Conservation (phyloP, 2,797 vertebrate species). For the Monodelphis domestica region DNA sequence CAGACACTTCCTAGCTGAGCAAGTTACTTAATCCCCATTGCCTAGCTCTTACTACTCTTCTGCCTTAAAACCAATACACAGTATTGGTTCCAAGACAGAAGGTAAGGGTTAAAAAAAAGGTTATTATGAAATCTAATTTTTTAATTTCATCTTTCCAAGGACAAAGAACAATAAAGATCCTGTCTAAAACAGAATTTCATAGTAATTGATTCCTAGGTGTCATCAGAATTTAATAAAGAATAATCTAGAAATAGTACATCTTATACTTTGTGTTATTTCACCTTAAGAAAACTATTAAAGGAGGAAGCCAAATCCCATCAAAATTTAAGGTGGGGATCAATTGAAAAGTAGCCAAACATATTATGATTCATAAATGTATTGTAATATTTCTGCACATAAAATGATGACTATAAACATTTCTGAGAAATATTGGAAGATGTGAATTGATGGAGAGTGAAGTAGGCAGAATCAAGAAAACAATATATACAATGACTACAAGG, state of each 20-base stretch:
- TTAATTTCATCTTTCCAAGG: neutral
- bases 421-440: neutral
- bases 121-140: neutral
- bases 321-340: neutral
- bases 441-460: neutral
- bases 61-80: no score
- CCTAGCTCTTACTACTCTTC: no score
- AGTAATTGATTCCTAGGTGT: no score
- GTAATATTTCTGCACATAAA: neutral
- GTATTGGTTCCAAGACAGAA: no score
- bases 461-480: neutral
- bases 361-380: neutral
- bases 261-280: neutral
- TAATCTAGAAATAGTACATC: neutral
- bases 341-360: neutral
- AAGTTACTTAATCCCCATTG: no score
- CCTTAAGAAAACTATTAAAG: neutral
- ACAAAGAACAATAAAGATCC: neutral
- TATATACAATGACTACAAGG: neutral
- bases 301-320: neutral
- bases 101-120: no score
- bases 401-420: neutral
- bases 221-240: no score
- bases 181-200: no score
- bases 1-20: no score